A percentile compares a stretch with the other conserved stretches of the same genome.
These are phyloP conservation scores for Oreortyx pictus DNA, from an alignment of 2,797 vertebrate species.

Conservation along the genomic window DNA sequence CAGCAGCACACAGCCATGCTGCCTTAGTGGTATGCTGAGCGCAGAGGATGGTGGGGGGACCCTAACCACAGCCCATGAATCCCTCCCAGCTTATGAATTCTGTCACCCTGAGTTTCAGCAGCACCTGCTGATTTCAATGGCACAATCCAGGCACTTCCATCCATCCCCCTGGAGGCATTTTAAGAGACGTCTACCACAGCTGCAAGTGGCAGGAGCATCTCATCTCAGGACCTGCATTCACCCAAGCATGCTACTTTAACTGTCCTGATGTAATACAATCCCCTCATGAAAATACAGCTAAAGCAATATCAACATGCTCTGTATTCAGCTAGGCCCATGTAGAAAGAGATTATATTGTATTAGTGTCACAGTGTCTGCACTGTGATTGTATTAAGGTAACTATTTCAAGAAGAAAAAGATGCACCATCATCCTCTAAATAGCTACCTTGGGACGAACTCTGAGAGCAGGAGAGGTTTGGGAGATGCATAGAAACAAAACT, in stretches of 20 bases:
- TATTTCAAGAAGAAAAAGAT: conserved; percentile 10
- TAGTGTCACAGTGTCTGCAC: neutral
- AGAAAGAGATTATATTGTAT: neutral
- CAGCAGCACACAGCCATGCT: conserved; percentile 38
- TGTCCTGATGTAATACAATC: neutral
- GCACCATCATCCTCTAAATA: conserved; percentile 1
- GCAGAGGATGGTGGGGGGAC: neutral
- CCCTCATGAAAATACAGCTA: neutral
- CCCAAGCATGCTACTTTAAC: neutral
- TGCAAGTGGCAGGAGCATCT: neutral
- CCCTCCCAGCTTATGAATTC: neutral
- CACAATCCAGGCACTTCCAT: neutral
- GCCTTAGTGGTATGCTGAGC: neutral
- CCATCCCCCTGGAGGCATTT: neutral
- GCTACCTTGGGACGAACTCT: neutral
- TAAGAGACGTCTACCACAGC: neutral
- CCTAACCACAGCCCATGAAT: neutral
- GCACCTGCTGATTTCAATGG: neutral
- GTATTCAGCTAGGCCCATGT: neutral
- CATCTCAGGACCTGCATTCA: neutral
- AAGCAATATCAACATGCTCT: neutral
- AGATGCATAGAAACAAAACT: neutral
- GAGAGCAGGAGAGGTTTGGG: neutral
- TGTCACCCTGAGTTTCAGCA: rapidly evolving
- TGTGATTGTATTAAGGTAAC: neutral